Evolutionary conservation across 2,888 invertebrate species (phyloP).

Genomic region (Hecatera dysodea): DNA sequence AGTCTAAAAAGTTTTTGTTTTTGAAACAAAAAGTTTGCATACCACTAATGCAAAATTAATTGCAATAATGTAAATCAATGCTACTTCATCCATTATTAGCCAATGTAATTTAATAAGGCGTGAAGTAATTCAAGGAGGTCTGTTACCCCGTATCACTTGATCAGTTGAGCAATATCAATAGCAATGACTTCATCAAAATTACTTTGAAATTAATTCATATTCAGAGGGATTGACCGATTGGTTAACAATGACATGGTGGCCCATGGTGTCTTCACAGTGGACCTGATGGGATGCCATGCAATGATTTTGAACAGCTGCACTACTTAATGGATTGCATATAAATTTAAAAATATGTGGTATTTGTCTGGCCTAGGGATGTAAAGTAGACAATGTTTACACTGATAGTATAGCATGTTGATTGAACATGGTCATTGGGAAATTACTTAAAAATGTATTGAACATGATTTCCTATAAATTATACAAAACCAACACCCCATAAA

Average conservation of each 20-base stretch:
- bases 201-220: slow-evolving; percentile 40
- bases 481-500: background rate
- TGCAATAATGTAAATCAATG: slow-evolving; percentile 11
- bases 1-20: slow-evolving; percentile 10
- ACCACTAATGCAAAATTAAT: background rate
- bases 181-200: slow-evolving; percentile 36
- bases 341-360: background rate
- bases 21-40: slow-evolving; percentile 32
- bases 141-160: slow-evolving; percentile 38
- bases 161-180: slow-evolving; percentile 35
- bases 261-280: slow-evolving; percentile 6
- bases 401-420: background rate
- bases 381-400: background rate
- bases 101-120: slow-evolving; percentile 49
- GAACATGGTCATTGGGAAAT: background rate
- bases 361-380: background rate
- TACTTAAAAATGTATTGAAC: slow-evolving; percentile 2
- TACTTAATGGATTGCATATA: background rate
- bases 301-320: slow-evolving; percentile 8
- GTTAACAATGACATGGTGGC: slow-evolving; percentile 13
- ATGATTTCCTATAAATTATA: slow-evolving; percentile 26
- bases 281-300: background rate
- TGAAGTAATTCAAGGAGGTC: slow-evolving; percentile 45
- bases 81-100: slow-evolving; percentile 13
- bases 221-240: background rate